phyloP scores from a whole-genome alignment of 2,888 invertebrate genomes.

The Xylota sylvarum region DNA sequence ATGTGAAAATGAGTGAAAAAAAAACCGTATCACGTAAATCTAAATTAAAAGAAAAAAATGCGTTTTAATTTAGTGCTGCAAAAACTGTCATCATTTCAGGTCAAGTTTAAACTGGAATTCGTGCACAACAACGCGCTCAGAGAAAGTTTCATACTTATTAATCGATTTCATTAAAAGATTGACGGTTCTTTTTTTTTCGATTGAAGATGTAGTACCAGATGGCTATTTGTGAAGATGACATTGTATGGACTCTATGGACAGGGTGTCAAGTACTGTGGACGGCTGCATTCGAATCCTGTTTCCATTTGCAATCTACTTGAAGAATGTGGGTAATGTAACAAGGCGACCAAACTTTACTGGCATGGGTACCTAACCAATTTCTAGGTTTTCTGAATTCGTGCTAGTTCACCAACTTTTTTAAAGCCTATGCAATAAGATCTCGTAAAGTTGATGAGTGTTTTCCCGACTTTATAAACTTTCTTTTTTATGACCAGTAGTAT shows the following conservation, averaged over 20 bases:
- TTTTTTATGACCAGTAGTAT: too few species aligned
- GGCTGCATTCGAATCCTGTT: too few species aligned
- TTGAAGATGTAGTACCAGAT: slow-evolving; percentile 2
- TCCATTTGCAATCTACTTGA: too few species aligned
- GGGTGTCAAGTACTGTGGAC: background rate
- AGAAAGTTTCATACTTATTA: slow-evolving; percentile 62
- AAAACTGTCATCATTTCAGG: slow-evolving; percentile 57
- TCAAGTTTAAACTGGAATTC: slow-evolving; percentile 58
- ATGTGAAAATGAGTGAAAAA: slow-evolving; percentile 26
- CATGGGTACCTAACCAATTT: too few species aligned
- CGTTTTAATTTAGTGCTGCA: slow-evolving; percentile 20
- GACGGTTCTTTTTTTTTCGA: slow-evolving; percentile 50
- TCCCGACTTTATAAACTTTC: too few species aligned
- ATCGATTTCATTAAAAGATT: slow-evolving; percentile 65
- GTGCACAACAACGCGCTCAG: slow-evolving; percentile 1
- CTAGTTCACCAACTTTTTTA: too few species aligned
- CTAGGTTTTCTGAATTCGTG: too few species aligned
- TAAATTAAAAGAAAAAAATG: background rate
- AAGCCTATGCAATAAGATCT: too few species aligned
- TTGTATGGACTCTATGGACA: background rate
- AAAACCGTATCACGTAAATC: slow-evolving; percentile 36
- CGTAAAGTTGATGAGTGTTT: too few species aligned
- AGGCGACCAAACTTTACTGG: too few species aligned
- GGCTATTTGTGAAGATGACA: background rate
- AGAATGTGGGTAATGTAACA: too few species aligned